These are phyloP conservation scores for Melanargia galathea DNA, from an alignment of 2,888 invertebrate genomes.

Conservation along the genomic window DNA sequence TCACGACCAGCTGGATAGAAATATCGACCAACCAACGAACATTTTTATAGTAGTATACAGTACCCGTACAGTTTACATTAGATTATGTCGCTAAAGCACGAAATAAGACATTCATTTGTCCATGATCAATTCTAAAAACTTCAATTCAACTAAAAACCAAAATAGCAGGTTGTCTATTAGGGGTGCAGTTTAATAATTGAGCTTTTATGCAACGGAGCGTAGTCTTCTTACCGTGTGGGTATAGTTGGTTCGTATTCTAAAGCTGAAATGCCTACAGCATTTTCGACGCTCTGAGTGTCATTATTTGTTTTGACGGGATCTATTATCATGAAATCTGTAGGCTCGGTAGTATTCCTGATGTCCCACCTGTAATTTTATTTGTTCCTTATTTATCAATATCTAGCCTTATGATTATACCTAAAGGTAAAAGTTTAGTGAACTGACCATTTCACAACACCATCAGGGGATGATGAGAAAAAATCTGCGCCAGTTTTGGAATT, in stretches of 20 bases:
- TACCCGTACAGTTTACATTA: no score
- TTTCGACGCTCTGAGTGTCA: constrained; percentile 81
- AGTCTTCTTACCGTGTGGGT: constrained; percentile 82
- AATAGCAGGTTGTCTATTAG: no score
- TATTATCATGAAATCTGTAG: constrained; percentile 85
- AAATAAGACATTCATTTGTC: no score
- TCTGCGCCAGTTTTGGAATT: constrained; percentile 97
- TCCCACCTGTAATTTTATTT: constrained; percentile 84
- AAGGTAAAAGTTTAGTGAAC: background rate
- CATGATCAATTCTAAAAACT: no score
- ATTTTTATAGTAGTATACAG: no score
- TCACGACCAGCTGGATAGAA: no score
- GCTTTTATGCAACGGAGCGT: no score
- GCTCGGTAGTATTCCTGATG: constrained; percentile 85
- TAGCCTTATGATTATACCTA: background rate
- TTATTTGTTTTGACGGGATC: constrained; percentile 84
- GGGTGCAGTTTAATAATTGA: no score
- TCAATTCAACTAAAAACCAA: no score
- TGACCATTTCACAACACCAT: constrained; percentile 93
- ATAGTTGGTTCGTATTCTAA: constrained; percentile 90
- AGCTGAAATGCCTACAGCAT: constrained; percentile 85
- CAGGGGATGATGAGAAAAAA: constrained; percentile 96
- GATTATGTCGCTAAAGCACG: no score
- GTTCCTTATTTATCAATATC: background rate
- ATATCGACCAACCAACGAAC: no score